Percentiles rank a stretch among this genome's conserved stretches.
phyloP scores from a whole-genome alignment of 2,797 vertebrate genomes.

The Thaleichthys pacificus region DNA sequence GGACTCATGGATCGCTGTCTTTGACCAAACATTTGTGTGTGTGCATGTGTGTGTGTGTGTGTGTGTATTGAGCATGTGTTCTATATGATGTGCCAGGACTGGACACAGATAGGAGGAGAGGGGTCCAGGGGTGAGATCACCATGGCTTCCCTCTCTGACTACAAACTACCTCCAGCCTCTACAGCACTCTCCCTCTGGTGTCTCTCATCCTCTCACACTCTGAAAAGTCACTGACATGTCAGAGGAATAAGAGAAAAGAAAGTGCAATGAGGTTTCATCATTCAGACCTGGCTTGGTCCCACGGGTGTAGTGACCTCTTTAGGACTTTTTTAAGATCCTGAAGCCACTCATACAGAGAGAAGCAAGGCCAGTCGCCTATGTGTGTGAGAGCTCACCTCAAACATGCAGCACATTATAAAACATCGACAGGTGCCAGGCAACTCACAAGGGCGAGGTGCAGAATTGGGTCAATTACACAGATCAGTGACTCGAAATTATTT shows the following conservation, averaged over 20 bases:
- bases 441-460: too few species aligned
- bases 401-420: slow-evolving; percentile 5
- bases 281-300: too few species aligned
- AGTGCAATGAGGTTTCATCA: too few species aligned
- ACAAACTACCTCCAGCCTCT: neutral
- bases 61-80: slow-evolving; percentile 13
- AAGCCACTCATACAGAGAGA: neutral
- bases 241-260: too few species aligned
- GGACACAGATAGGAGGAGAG: slow-evolving; percentile 21
- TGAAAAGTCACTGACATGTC: neutral
- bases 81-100: neutral
- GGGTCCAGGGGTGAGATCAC: neutral
- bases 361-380: neutral
- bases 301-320: too few species aligned
- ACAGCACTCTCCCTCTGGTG: neutral
- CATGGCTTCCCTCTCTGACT: neutral
- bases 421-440: neutral
- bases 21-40: slow-evolving; percentile 46
- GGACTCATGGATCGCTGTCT: slow-evolving; percentile 19
- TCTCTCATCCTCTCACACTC: neutral
- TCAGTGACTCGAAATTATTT: too few species aligned
- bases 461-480: too few species aligned
- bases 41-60: slow-evolving; percentile 7
- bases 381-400: neutral
- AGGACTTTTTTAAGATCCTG: too few species aligned